phyloP scores from a whole-genome alignment of 2,113 vertebrate species.

The Bos indicus region DNA sequence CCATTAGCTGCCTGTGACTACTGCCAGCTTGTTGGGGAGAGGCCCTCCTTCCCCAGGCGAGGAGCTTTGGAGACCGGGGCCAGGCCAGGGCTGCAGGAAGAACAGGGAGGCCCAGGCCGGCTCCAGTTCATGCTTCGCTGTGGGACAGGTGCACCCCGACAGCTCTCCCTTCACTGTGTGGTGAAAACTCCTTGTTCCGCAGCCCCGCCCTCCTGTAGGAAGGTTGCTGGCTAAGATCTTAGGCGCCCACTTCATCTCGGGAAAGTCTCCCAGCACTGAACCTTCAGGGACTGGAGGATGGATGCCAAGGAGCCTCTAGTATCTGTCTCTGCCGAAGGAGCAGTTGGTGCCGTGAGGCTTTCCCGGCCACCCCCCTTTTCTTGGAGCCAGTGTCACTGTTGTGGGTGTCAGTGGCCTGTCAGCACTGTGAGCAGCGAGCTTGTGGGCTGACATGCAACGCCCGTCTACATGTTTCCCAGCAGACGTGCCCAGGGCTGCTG shows the following conservation, averaged over 20 bases:
- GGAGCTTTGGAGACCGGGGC: not conserved
- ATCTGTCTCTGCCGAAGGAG: not conserved
- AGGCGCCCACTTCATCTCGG: not conserved
- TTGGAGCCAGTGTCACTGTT: not conserved
- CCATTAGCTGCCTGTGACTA: accelerated
- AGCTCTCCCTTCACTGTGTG: not conserved
- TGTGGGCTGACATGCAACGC: too few species aligned
- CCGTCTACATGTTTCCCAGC: not conserved
- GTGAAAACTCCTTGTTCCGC: not conserved
- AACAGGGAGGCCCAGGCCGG: not conserved
- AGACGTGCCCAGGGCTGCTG: not conserved
- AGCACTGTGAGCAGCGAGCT: not conserved
- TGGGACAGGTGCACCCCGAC: not conserved
- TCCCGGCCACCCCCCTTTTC: not conserved
- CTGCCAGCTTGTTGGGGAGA: not conserved
- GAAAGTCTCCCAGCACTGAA: not conserved
- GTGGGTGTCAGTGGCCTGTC: not conserved
- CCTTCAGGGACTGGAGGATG: not conserved
- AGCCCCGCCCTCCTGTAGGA: not conserved
- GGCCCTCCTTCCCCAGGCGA: not conserved
- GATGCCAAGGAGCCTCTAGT: not conserved
- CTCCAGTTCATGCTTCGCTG: not conserved
- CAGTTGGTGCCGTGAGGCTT: not conserved
- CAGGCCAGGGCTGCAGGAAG: not conserved
- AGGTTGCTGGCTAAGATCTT: not conserved